Base-by-base conservation (phyloP, 2,888 invertebrate genomes). In the Deilephila porcellus region DNA sequence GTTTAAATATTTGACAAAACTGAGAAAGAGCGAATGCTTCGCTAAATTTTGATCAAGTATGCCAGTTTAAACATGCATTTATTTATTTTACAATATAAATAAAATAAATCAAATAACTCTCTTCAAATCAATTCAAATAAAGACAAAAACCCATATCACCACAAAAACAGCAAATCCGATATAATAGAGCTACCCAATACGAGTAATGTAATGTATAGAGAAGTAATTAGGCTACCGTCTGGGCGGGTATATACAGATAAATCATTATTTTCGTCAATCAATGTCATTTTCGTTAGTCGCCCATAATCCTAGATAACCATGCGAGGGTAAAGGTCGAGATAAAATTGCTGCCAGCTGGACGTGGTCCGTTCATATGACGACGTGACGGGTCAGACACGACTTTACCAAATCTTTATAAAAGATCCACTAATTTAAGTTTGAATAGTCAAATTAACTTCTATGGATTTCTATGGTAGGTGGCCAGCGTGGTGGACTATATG, bases 251-350 rank as follows among this genome's bases (percentile, higher is more conserved):
- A 83, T 83, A 82, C 78, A 84, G 52, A 52, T 67, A 52, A 67
- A 67, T 84, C 84, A 84, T 78, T 77, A 79, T 74, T 76, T 76
- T 76, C 73, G 60, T 75, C 78, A 73, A 81, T 82, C 81, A 80
- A 77, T 74, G 77, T 73, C 78, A 78, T 77, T 80, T 78, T 80
- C 75, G 75, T 79, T 77, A 80, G 78, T 62, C 72, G 63, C 37
- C 71, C 76, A 74, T 79, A 80, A 82, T 82, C 78, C 80, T 72
- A 75, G 78, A 81, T 76, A 74, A 67, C 67, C 14, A 37, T 72
- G 8, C 45, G 72, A 73, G 62, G 52, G 56, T 72, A 72, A 67
- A 73, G 64, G 59, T 73, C 59, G 72, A 34, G 59, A 37, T 45
- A 59, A 64, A 73, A 67, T 67, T 52, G 67, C 25, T 52, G 25